Evolutionary conservation across 2,113 vertebrate genomes (phyloP), one percentile per base, ranked within the genome.

Genomic region (Antennarius striatus): DNA sequence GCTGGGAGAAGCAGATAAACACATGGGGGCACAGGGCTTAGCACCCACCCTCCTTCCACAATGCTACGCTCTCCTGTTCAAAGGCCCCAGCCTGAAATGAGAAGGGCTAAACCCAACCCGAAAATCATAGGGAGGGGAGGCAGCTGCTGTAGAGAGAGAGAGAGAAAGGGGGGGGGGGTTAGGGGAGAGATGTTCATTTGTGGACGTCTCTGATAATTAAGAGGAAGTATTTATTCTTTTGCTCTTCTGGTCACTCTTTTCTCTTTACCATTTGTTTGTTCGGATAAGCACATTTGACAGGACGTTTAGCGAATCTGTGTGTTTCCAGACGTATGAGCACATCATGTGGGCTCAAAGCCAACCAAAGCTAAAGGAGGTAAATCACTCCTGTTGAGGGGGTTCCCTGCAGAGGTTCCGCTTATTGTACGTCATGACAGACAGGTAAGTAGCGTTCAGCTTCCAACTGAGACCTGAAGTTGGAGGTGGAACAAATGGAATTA

Each of bases 1-100:
- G 91, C 92, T 92, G 91, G 81, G 71, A 90, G 88, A 90, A 84
- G 71, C 83, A 85, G 92, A 93, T 93, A 93, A 93, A 90, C 89
- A 92, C 85, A 77, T 50, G 46, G 79, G 78, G 81, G 80, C 54
- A 52, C 6, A 6, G 73, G 76, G 85, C 84, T 91, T 88, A 88
- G 71, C 75, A 80, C 62, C 73, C 83, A 83, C 83, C 79, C 82
- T 85, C 77, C 63, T 71, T 81, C 60, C 85, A 86, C 79, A 78
- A 84, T 81, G 77, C 75, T 75, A 87, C 65, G 65, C 81, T 85
- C 70, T 73, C 71, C 82, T 88, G 84, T 83, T 87, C 83, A 87
- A 90, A 89, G 77, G 80, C 68, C 75, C 66, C 59, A 61, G 80
- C 63, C 70, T 81, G 65, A 85, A 87, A 88, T 68, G 71, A 84